Evolutionary conservation across 2,888 invertebrate genomes (phyloP).

Genomic region (Microctonus brassicae): DNA sequence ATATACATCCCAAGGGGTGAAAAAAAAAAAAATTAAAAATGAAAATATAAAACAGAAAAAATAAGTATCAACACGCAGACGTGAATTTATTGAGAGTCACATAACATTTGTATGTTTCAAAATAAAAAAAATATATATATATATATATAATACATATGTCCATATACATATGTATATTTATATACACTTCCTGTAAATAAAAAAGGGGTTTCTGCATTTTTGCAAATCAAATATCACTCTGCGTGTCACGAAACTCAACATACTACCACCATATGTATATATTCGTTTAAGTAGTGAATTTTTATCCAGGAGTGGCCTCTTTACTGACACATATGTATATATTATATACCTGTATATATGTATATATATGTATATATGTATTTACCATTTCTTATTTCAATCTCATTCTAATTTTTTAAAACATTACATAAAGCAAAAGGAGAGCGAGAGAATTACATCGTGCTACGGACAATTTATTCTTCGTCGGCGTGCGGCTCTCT

Average conservation of each 20-base stretch:
- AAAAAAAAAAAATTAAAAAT: conserved; percentile 17
- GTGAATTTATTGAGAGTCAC: conserved; percentile 38
- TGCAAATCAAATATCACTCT: conserved; percentile 39
- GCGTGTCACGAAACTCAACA: conserved; percentile 31
- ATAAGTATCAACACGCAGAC: conserved; percentile 19
- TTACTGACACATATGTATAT: conserved; percentile 3
- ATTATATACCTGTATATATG: neutral
- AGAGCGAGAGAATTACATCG: conserved; percentile 4
- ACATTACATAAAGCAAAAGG: neutral
- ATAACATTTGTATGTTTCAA: neutral
- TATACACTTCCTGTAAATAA: neutral
- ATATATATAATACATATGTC: no score
- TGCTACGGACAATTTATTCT: conserved; percentile 47
- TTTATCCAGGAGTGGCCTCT: conserved; percentile 10
- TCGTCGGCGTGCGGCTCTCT: conserved; percentile 19
- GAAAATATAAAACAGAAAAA: neutral
- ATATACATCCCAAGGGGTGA: neutral
- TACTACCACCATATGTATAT: no score
- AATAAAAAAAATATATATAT: neutral
- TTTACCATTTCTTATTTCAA: conserved; percentile 32
- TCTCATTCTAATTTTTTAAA: conserved; percentile 1
- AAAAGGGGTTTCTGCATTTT: conserved; percentile 12
- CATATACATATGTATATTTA: no score
- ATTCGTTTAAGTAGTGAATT: neutral
- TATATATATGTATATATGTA: conserved; percentile 6